phyloP scores from a whole-genome alignment of 2,113 vertebrate species.

The Arvicanthis niloticus region DNA sequence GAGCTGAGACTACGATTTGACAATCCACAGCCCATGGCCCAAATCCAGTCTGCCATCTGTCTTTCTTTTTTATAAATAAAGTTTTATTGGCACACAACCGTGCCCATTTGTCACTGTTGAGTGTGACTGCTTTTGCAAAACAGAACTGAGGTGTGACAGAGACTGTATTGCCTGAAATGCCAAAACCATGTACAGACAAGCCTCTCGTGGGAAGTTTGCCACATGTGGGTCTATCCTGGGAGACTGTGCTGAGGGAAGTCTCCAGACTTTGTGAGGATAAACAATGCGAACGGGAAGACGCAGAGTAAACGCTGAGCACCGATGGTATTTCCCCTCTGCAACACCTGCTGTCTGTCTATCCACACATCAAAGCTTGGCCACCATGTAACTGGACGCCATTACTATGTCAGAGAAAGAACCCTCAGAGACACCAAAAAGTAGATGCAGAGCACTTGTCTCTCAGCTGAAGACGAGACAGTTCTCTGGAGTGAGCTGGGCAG shows the following conservation, averaged over 20 bases:
- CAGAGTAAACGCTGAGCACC: fast-evolving
- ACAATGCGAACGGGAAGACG: fast-evolving
- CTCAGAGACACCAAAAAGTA: not conserved
- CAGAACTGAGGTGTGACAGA: not conserved
- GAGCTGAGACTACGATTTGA: not conserved
- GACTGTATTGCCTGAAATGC: not conserved
- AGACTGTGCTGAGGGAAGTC: not conserved
- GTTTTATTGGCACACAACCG: not conserved
- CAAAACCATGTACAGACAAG: not conserved
- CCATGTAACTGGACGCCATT: too few species aligned
- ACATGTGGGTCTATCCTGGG: not conserved
- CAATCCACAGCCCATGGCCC: not conserved
- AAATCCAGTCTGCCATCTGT: not conserved
- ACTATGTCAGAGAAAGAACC: not conserved
- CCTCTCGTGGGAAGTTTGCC: not conserved
- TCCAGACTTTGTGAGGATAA: not conserved
- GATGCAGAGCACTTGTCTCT: not conserved
- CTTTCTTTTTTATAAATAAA: constrained; percentile 55
- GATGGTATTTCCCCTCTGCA: fast-evolving
- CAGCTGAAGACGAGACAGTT: fast-evolving
- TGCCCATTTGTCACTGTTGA: not conserved
- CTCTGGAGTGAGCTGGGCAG: not conserved
- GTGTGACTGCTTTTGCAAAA: not conserved
- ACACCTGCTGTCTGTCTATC: fast-evolving
- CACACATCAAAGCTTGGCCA: not conserved